phyloP scores from a whole-genome alignment of 2,797 vertebrate species.

The Trematomus bernacchii region DNA sequence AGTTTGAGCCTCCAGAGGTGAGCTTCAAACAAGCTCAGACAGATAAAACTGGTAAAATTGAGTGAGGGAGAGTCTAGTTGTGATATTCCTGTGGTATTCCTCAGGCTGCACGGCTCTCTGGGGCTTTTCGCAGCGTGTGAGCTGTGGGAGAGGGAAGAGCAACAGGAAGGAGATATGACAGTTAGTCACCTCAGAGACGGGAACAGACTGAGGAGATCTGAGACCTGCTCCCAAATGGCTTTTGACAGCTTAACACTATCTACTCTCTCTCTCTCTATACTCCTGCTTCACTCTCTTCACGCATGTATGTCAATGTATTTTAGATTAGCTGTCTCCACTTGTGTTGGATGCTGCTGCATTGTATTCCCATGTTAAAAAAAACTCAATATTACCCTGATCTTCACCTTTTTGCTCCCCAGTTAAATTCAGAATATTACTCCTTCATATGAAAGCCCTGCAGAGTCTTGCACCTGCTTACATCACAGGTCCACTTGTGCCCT shows the following conservation, averaged over 20 bases:
- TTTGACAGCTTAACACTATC: conserved; percentile 65
- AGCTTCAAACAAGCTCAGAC: conserved; percentile 55
- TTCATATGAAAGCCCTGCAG: conserved; percentile 6
- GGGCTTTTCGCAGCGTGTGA: conserved; percentile 61
- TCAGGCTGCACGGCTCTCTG: conserved; percentile 57
- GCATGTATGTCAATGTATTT: neutral
- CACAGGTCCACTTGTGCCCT: conserved; percentile 42
- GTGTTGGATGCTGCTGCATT: neutral
- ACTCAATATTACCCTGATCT: conserved; percentile 16
- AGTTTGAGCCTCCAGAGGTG: conserved; percentile 48
- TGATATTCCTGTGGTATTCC: conserved; percentile 66
- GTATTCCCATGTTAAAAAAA: neutral
- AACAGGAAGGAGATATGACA: conserved; percentile 66
- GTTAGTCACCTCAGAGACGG: conserved; percentile 67
- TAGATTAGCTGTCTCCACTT: conserved; percentile 3
- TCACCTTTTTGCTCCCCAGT: conserved; percentile 27
- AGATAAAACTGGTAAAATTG: conserved; percentile 54
- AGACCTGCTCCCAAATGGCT: conserved; percentile 64
- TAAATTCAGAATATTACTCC: conserved; percentile 32
- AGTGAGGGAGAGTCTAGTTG: conserved; percentile 56
- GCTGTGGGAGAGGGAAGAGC: conserved; percentile 57
- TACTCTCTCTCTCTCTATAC: neutral
- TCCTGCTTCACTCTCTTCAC: conserved; percentile 15
- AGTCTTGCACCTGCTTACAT: conserved; percentile 71
- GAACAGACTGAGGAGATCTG: conserved; percentile 59